Evolutionary conservation across 2,113 vertebrate species (phyloP), one percentile per base, ranked within the genome.

Genomic region (Patagioenas fasciata): DNA sequence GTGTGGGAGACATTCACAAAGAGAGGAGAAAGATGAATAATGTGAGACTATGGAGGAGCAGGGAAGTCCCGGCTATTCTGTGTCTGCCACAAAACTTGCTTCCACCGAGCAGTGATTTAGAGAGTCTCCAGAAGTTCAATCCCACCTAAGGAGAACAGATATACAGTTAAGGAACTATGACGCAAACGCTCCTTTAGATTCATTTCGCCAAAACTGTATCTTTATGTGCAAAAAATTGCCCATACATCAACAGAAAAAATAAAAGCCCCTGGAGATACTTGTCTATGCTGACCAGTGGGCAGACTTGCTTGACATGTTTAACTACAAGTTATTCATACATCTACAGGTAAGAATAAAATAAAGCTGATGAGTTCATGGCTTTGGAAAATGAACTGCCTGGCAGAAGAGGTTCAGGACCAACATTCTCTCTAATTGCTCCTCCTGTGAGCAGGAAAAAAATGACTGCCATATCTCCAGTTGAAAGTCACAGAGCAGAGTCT

Each of bases 321-420:
- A 54, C 11, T 73, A 61, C n/a, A 60, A 32, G 14, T 48, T 80
- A 79, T 70, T 82, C 15, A 16, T 34, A 58, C 19, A 64, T 31
- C 40, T 64, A 25, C 19, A 81, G 24, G 21, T n/a, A 64, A 64
- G 34, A 84, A 78, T 65, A 65, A 88, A 90, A 85, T 32, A 21
- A 58, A 77, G 31, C 6, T 57, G 32, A 85, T 67, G 73, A 13
- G 83, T 54, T 91, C 36, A 62, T 10, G 21, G 15, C 36, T 81
- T 81, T 84, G 80, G 34, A 83, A 95, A 94, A 86, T 32, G 42
- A 92, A 69, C 40, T 61, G 56, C 53, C 79, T 78, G 31, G 64
- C 24, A 73, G 53, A 92, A 94, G 15, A 93, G 42, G 57, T 79
- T 89, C 85, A 89, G 86, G 73, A 96, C 40, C 78, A 94, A 92